These are phyloP conservation scores for Microctonus brassicae DNA, from an alignment of 2,888 invertebrate genomes.

Conservation along the genomic window DNA sequence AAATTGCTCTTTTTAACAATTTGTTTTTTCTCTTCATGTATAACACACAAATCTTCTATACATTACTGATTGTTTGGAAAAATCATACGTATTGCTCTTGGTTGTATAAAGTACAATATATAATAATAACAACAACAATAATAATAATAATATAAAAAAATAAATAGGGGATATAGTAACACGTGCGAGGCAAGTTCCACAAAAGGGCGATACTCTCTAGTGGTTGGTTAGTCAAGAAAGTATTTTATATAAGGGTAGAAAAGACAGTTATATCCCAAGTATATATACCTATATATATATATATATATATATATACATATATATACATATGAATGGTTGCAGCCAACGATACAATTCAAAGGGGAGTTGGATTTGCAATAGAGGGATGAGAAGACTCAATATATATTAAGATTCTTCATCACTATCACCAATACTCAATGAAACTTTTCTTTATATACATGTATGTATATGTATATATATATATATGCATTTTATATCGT, in stretches of 20 bases:
- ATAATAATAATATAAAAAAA: no score
- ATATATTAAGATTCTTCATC: constrained; percentile 66
- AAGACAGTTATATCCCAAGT: background rate
- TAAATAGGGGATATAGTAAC: background rate
- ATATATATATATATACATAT: background rate
- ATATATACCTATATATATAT: background rate
- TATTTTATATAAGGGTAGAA: background rate
- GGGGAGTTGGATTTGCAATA: constrained; percentile 28
- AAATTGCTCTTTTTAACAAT: no score
- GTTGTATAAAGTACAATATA: no score
- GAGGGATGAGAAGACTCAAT: constrained; percentile 56
- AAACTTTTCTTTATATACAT: background rate
- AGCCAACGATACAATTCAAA: background rate
- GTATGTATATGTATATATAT: background rate
- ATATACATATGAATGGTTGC: constrained; percentile 22
- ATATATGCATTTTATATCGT: no score
- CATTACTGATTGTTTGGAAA: no score
- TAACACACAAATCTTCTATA: no score
- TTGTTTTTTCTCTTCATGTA: no score
- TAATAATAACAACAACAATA: no score
- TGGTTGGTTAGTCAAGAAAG: constrained; percentile 12
- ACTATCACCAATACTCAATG: constrained; percentile 36
- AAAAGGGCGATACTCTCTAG: no score
- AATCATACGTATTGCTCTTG: no score
- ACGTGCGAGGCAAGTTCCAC: constrained; percentile 7